Evolutionary conservation across 1,140 invertebrate genomes (phyloP).

Genomic region (Drosophila pseudoobscura): DNA sequence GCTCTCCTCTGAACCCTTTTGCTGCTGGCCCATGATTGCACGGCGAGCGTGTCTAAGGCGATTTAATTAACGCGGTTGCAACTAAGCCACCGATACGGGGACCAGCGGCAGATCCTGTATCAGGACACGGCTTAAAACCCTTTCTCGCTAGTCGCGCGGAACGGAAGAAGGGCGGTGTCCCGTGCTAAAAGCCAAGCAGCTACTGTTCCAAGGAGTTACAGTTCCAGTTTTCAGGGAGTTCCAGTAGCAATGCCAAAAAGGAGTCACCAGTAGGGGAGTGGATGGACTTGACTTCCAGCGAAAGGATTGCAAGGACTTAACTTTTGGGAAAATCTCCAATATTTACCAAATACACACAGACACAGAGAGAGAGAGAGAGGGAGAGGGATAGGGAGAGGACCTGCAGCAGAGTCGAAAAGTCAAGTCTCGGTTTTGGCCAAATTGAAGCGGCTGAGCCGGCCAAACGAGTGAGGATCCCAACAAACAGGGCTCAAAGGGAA

Average conservation of each 20-base stretch:
- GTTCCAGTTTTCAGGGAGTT: too few species aligned
- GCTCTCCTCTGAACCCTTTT: constrained; percentile 50
- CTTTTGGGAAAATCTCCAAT: constrained; percentile 63
- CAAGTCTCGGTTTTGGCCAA: constrained; percentile 49
- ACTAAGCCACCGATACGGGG: constrained; percentile 48
- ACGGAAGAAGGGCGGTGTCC: constrained; percentile 46
- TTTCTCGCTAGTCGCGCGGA: constrained; percentile 30
- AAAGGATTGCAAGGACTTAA: constrained; percentile 62
- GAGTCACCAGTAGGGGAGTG: constrained; percentile 18
- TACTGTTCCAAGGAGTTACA: constrained; percentile 49
- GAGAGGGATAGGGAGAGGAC: background rate
- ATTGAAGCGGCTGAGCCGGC: constrained; percentile 43
- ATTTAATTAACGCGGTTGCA: constrained; percentile 82
- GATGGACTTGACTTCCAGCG: constrained; percentile 45
- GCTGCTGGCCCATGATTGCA: constrained; percentile 36
- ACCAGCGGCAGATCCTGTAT: background rate
- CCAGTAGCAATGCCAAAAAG: too few species aligned
- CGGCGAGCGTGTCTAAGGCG: constrained; percentile 74
- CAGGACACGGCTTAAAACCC: constrained; percentile 54
- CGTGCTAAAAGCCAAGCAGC: constrained; percentile 61
- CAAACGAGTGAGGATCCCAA: constrained; percentile 28
- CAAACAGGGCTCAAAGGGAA: background rate
- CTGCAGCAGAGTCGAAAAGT: constrained; percentile 64
- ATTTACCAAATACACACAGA: constrained; percentile 73
- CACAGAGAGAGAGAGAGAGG: background rate